Base-by-base conservation (phyloP, 1,140 invertebrate genomes). In the Maniola jurtina region DNA sequence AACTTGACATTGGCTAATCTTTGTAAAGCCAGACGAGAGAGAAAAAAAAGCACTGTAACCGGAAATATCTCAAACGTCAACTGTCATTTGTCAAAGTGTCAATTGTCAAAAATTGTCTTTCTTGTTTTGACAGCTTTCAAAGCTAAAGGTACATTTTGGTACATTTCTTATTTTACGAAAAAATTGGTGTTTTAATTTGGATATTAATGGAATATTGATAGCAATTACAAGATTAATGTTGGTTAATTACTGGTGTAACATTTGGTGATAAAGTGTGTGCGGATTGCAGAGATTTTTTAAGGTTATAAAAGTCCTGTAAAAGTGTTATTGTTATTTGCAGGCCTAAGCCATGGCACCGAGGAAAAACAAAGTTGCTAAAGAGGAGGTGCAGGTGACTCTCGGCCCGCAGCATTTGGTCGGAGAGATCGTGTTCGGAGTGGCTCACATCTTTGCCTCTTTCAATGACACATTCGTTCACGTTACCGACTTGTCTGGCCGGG, bases 401-500 rank as follows among this genome's bases (percentile, higher is more conserved):
- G 99, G 98, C 71, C 99, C 99, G 55, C 98, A 99, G 92, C 97
- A 98, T 35, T 94, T 97, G 70, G 98, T 99, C 83, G 98, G 98
- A 63, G 98, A 99, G 93, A 95, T 96, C 77, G 98, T 99, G 52
- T 99, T 99, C 90, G 99, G 98, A 58, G 98, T 99, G 7, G 99
- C 98, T 61, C 99, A 99, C 91, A 99, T 99, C 82, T 99, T 98
- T 90, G 99, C 99, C 69, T 99, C 97, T 72, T 99, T 99, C 93
- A 99, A 99, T 87, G 99, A 99, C 89, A 99, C 99, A 48, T 99
- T 99, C 88, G 99, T 99, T 7, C 99, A 99, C 92, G 98, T 99
- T 42, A 99, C 99, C 5, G 99, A 99, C 93, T 93, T 99, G 73
- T 99, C 99, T 68, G 99, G 99, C 74, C 95, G 98, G 81, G 98